Conservation (phyloP, 2,113 vertebrate genomes). For the Passer montanus region DNA sequence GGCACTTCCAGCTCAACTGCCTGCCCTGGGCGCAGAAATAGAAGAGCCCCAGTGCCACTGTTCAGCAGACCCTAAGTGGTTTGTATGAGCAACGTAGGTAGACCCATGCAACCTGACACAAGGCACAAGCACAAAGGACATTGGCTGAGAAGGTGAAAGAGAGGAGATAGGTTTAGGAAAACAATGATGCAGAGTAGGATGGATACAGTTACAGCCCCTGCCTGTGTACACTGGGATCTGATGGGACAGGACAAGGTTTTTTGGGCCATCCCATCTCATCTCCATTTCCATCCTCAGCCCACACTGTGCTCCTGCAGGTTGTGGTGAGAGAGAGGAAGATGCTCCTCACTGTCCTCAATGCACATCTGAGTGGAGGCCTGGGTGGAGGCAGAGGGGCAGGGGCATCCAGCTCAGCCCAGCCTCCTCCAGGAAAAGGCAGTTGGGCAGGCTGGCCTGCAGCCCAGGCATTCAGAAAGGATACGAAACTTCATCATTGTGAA, state of each 20-base stretch:
- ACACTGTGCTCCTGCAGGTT: neutral
- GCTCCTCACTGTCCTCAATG: neutral
- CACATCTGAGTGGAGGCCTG: neutral
- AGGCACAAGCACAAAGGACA: neutral
- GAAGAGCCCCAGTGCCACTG: neutral
- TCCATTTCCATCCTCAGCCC: neutral
- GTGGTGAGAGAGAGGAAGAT: neutral
- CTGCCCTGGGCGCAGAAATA: neutral
- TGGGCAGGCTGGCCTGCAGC: neutral
- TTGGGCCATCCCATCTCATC: neutral
- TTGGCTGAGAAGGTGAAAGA: neutral
- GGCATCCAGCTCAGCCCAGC: neutral
- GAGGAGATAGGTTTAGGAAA: neutral
- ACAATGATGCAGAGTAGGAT: neutral
- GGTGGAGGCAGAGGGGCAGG: fast-evolving
- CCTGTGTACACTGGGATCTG: neutral
- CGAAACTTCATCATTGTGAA: slow-evolving; percentile 9
- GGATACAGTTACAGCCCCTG: neutral
- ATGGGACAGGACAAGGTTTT: neutral
- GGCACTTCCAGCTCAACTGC: neutral
- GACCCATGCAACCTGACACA: neutral
- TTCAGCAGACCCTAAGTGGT: neutral
- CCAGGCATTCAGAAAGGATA: neutral
- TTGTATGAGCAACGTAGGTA: neutral
- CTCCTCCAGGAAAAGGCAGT: neutral